These are phyloP conservation scores for Solenopsis invicta DNA, from an alignment of 1,140 invertebrate genomes.

Conservation along the genomic window DNA sequence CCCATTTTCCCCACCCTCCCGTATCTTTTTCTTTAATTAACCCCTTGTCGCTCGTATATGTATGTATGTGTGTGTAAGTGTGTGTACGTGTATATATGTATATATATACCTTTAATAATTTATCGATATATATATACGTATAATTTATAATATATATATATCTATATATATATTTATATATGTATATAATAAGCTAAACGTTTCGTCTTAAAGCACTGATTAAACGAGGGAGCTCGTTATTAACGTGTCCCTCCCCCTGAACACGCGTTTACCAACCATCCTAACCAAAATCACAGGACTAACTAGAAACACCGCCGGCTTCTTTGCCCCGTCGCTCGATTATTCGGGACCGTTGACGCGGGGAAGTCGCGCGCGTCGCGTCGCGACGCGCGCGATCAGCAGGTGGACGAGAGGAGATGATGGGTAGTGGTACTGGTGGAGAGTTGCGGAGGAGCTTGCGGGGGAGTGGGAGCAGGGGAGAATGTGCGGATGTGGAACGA, in stretches of 20 bases:
- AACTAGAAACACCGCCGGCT: conserved; percentile 85
- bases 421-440: conserved; percentile 12
- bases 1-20: conserved; percentile 12
- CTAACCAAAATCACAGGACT: conserved; percentile 87
- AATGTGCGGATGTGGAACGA: conserved; percentile 1
- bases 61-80: conserved; percentile 25
- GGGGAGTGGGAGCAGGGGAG: background rate
- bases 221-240: conserved; percentile 86
- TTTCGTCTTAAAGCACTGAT: conserved; percentile 87
- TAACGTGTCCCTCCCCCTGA: conserved; percentile 85
- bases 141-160: conserved; percentile 68
- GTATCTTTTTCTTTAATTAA: conserved; percentile 43
- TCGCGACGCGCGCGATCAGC: conserved; percentile 41
- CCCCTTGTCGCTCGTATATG: conserved; percentile 63
- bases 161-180: conserved; percentile 61
- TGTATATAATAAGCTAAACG: conserved; percentile 83
- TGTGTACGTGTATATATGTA: conserved; percentile 60
- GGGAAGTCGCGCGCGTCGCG: conserved; percentile 36
- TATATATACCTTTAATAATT: conserved; percentile 75
- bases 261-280: conserved; percentile 84
- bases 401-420: conserved; percentile 58
- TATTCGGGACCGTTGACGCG: conserved; percentile 36
- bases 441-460: conserved; percentile 10
- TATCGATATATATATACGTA: conserved; percentile 75
- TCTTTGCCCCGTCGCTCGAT: conserved; percentile 75